Base-by-base conservation (phyloP, 1,140 invertebrate genomes). In the Cherax destructor region DNA sequence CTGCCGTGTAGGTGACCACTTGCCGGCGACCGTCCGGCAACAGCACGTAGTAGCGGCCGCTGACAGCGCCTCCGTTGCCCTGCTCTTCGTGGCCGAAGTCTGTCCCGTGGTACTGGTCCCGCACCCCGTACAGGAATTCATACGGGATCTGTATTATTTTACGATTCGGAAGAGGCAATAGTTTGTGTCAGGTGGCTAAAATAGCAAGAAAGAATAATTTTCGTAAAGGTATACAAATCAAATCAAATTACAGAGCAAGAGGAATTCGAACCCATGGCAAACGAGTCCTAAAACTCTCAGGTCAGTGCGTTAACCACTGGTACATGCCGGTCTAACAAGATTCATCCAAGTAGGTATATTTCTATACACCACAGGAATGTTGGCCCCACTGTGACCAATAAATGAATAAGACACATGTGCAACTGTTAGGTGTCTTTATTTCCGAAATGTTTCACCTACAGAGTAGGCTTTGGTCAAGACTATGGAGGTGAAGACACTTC, bases 1-100 rank as follows among this genome's bases (percentile, higher is more conserved):
- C 91, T 21, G 92, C 93, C 49, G 89, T 92, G 93, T 93, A 93
- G 5, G 88, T 83, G 13, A 93, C 93, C 72, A 86, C 76, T 78
- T 94, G 94, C 18, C 89, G 74, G 24, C 94, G 93, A 76, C 93
- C 93, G 65, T 94, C 94, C 56, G 94, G 93, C 30, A 94, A 90
- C 24, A 86, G 83, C 18, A 94, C 94, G 77, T 92, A 91, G 90
- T 94, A 94, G 30, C 86, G 89, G 30, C 94, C 94, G 24, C 69
- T 88, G 24, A 93, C 93, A 69, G 86, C 69, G 30, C 85, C 80
- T 6, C 93, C 94, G 80, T 94, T 90, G 78, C 93, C 84, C 52
- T 91, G 77, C 86, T 94, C 94, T 59, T 93, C 81, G 69, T 92
- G 93, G 16, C 93, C 91, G 81, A 93, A 93, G 80, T 93, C 86